Percentiles rank a stretch among this genome's conserved stretches.
These are phyloP conservation scores for Thalassarche chlororhynchos DNA, from an alignment of 2,113 vertebrate species.

Conservation along the genomic window DNA sequence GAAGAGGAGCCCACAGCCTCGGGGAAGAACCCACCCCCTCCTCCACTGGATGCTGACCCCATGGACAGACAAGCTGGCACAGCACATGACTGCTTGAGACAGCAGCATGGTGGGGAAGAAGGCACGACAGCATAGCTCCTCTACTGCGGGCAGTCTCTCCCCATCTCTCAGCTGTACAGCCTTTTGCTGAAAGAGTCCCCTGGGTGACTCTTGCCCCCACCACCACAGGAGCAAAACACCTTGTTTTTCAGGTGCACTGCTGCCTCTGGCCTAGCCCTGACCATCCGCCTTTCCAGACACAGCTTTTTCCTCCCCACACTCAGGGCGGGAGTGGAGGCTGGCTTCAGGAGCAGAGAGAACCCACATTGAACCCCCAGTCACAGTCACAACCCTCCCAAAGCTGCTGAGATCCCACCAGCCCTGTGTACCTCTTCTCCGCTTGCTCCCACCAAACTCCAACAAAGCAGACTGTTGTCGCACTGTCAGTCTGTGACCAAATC, in stretches of 20 bases:
- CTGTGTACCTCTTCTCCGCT: neutral
- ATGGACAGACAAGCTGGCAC: neutral
- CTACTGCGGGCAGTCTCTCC: too few relatives aligned
- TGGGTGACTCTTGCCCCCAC: neutral
- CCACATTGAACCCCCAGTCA: fast-evolving
- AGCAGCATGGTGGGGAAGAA: neutral
- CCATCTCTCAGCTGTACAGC: neutral
- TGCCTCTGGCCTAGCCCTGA: too few relatives aligned
- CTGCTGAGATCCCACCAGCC: neutral
- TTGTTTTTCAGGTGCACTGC: neutral
- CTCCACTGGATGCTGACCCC: neutral
- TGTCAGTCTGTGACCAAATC: neutral
- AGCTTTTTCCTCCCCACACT: neutral
- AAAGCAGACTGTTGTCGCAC: neutral
- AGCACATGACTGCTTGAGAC: fast-evolving
- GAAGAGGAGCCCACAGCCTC: neutral
- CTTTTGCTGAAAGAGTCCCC: neutral
- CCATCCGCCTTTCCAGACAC: neutral
- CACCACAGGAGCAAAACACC: neutral
- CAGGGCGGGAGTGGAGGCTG: neutral
- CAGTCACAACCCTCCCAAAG: neutral
- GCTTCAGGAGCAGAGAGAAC: neutral
- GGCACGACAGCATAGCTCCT: neutral
- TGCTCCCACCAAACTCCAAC: neutral
- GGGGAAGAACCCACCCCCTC: fast-evolving